Percentiles rank a stretch among this genome's conserved stretches.
phyloP scores from a whole-genome alignment of 2,888 invertebrate species.

The Phengaris arion region DNA sequence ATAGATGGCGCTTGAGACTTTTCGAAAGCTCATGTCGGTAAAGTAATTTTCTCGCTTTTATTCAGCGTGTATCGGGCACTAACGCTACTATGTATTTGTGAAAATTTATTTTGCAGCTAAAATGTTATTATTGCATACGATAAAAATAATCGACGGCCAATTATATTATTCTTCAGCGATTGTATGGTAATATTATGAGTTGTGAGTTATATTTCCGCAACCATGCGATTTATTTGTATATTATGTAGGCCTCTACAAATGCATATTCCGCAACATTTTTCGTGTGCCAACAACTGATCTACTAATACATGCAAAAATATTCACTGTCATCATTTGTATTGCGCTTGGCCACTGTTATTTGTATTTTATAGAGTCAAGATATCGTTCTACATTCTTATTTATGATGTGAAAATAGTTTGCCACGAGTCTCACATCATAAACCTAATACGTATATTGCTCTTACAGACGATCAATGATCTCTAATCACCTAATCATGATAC shows the following conservation, averaged over 20 bases:
- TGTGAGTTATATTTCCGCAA: constrained; percentile 18
- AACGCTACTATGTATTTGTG: constrained; percentile 54
- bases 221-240: not conserved
- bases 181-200: constrained; percentile 17
- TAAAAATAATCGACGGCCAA: constrained; percentile 43
- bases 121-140: constrained; percentile 40
- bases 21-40: constrained; percentile 49
- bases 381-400: not conserved
- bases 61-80: constrained; percentile 56
- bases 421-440: not conserved
- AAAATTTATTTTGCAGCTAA: constrained; percentile 42
- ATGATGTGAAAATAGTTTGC: not conserved
- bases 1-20: constrained; percentile 57
- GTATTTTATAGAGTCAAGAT: not conserved
- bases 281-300: not conserved
- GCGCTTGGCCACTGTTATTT: not conserved
- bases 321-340: constrained; percentile 24
- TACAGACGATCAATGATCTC: no score
- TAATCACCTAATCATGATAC: no score
- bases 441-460: no score
- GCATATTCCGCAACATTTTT: not conserved
- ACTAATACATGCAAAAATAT: constrained; percentile 25
- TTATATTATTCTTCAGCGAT: constrained; percentile 34
- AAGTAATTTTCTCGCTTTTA: constrained; percentile 77
- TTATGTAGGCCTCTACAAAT: not conserved